Conservation (phyloP, 2,797 vertebrate species). For the Rallus crepitans region DNA sequence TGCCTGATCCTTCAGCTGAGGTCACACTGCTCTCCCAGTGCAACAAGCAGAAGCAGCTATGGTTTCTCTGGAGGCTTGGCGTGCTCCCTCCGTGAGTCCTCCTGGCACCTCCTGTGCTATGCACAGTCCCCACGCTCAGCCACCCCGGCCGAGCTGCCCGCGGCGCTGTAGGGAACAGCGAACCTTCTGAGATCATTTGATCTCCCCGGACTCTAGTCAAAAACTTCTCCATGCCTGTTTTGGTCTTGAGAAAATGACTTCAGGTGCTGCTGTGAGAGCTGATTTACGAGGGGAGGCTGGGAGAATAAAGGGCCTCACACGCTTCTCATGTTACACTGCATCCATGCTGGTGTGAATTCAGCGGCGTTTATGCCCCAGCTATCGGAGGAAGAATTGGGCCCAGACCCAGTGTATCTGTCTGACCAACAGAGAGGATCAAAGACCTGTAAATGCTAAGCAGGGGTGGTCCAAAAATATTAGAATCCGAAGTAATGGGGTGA, state of each 20-base stretch:
- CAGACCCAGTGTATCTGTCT: conserved; percentile 23
- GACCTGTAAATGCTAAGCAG: conserved; percentile 3
- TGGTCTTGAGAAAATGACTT: conserved; percentile 47
- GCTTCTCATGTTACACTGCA: conserved; percentile 48
- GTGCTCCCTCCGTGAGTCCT: not conserved
- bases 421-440: conserved; percentile 45
- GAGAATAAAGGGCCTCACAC: conserved; percentile 50
- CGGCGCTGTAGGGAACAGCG: not conserved
- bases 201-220: not conserved
- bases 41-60: not conserved
- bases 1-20: not conserved
- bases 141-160: not conserved
- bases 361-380: not conserved
- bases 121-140: not conserved
- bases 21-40: not conserved
- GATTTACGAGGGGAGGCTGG: conserved; percentile 45
- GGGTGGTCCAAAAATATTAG: conserved; percentile 28
- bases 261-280: conserved; percentile 47
- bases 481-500: conserved; percentile 23
- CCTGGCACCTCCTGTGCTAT: accelerated
- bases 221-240: conserved; percentile 26
- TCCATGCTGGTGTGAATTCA: conserved; percentile 40
- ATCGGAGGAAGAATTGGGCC: conserved; percentile 12
- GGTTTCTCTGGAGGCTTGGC: not conserved
- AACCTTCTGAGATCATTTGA: conserved; percentile 13